Conservation (phyloP, 2,797 vertebrate species). For the Hipposideros larvatus region DNA sequence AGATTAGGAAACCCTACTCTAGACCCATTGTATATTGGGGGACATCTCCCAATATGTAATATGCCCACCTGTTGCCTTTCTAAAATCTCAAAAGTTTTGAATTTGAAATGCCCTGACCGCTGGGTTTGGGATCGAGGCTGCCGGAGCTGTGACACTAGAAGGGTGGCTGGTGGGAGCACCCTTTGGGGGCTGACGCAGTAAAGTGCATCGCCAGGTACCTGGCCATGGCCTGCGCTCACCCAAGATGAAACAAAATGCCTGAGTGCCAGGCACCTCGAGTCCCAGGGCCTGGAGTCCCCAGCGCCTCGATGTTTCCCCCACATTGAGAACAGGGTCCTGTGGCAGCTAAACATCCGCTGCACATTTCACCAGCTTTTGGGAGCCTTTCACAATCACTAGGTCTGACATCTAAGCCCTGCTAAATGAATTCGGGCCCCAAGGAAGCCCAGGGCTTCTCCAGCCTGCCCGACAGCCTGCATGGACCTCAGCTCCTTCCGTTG, state of each 20-base stretch:
- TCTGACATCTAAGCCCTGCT: background rate
- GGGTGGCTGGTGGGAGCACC: background rate
- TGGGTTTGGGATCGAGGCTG: background rate
- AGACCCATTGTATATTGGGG: no score
- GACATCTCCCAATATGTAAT: rapidly evolving
- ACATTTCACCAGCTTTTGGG: background rate
- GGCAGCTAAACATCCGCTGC: background rate
- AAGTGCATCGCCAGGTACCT: background rate
- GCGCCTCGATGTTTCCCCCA: no score
- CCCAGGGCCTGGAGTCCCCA: background rate
- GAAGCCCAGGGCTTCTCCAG: background rate
- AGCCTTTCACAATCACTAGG: no score
- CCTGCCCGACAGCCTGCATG: background rate
- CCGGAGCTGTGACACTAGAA: background rate
- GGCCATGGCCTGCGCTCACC: rapidly evolving
- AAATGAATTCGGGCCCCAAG: background rate
- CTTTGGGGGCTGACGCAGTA: background rate
- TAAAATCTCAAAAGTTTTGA: background rate
- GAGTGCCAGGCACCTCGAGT: background rate
- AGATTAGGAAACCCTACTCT: background rate
- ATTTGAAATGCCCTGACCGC: background rate
- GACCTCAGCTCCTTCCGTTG: background rate
- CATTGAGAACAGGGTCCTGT: background rate
- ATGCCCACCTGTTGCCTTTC: background rate
- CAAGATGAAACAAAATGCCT: background rate